Conservation (phyloP, 2,888 invertebrate genomes). For the Microctonus brassicae region DNA sequence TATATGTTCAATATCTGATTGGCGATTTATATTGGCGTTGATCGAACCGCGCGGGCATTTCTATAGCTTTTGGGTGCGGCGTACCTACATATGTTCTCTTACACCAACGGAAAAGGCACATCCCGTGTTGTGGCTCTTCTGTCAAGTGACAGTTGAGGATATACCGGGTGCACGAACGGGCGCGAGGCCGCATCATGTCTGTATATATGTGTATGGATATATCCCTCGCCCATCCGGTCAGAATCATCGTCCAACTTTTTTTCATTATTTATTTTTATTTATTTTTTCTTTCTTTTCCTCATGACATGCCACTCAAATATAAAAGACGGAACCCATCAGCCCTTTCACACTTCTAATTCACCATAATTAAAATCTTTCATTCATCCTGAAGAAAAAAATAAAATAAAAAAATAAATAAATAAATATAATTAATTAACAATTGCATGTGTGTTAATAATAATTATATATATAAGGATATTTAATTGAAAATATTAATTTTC, state of each 20-base stretch:
- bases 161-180: constrained; percentile 51
- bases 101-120: constrained; percentile 52
- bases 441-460: neutral
- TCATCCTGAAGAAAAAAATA: neutral
- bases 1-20: constrained; percentile 37
- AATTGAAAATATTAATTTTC: neutral
- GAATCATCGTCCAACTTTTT: constrained; percentile 38
- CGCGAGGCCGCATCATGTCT: constrained; percentile 59
- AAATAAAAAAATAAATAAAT: neutral
- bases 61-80: constrained; percentile 47
- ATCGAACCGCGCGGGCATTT: constrained; percentile 36
- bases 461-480: neutral
- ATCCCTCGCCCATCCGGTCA: constrained; percentile 62
- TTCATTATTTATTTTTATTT: neutral
- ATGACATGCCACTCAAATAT: constrained; percentile 20
- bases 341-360: neutral
- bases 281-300: constrained; percentile 6
- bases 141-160: constrained; percentile 57
- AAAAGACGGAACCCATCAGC: neutral
- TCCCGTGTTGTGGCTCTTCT: constrained; percentile 49
- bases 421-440: neutral
- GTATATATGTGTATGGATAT: constrained; percentile 52
- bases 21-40: constrained; percentile 36
- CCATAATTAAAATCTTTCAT: constrained; percentile 18
- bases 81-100: constrained; percentile 41